Base-by-base conservation (phyloP, 2,888 invertebrate genomes). In the Bombylius major region DNA sequence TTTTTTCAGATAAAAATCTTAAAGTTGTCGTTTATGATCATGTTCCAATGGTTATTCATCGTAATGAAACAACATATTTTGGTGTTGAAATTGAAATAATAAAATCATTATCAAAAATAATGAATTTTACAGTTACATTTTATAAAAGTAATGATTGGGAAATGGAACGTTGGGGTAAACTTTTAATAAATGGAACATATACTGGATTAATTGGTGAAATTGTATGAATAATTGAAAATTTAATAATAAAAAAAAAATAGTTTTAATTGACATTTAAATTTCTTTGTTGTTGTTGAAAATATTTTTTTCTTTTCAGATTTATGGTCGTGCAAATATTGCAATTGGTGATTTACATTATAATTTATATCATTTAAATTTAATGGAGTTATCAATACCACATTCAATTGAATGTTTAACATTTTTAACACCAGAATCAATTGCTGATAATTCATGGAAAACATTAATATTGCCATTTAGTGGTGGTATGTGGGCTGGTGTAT, bases 321-420 rank as follows among this genome's bases (percentile, higher is more conserved):
- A 23, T 23, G 23, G 23, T 2, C 74, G 75, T 53, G 88, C 89
- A 0, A 84, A 87, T 63, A 72, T 90, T 53, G 87, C 84, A 14
- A 72, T 90, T 13, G 90, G 87, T 0, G 88, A 90, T 72, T 75
- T 91, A 34, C 83, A 89, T 68, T 83, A 89, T 61, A 87, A 83
- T 0, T 79, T 82, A 0, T 80, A 82, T 64, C 80, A 88, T 63
- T 69, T 84, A 50, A 78, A 81, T 51, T 70, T 84, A 49, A 80
- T 87, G 64, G 90, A 91, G 69, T 72, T 91, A 46, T 86, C 85
- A 54, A 77, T 80, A 50, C 88, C 90, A 0, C 90, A 90, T 60
- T 86, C 83, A n/a, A 82, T 86, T 0, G 87, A 89, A 67, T 91
- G 90, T 65, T 77, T 89, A 64, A 90, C 90, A 1, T 91, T 91